A percentile compares a stretch with the other conserved stretches of the same genome.
Conservation (phyloP, 1,140 invertebrate genomes). For the Chymomyza costata region DNA sequence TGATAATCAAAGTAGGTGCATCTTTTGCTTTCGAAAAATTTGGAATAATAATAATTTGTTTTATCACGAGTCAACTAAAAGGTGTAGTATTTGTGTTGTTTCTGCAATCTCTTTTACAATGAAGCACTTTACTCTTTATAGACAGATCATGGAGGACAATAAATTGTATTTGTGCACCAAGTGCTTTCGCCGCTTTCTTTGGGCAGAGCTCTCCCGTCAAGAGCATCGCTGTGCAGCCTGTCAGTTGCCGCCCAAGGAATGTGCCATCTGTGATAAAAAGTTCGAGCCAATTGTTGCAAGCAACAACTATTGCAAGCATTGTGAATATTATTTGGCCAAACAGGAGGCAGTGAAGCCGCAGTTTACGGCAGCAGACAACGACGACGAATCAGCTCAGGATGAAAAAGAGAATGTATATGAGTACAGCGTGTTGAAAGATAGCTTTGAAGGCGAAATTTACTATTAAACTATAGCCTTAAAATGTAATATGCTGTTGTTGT, state of each 20-base stretch:
- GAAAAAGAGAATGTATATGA: no score
- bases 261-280: conserved; percentile 25
- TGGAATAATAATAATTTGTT: no score
- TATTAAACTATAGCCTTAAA: no score
- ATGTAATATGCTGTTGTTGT: no score
- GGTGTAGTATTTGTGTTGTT: no score
- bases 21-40: no score
- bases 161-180: conserved; percentile 28
- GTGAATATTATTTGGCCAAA: conserved; percentile 30
- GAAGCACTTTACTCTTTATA: not conserved
- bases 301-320: conserved; percentile 35
- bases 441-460: no score
- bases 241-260: conserved; percentile 9
- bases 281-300: conserved; percentile 28
- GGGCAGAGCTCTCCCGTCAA: conserved; percentile 28
- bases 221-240: conserved; percentile 36
- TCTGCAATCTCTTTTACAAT: no score
- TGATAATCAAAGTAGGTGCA: no score
- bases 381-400: not conserved
- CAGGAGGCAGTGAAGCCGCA: conserved; percentile 7
- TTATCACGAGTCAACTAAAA: no score
- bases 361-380: not conserved
- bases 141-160: conserved; percentile 4
- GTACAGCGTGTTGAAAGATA: no score
- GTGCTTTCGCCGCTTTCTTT: conserved; percentile 26